These are phyloP conservation scores for Cydia strobilella DNA, from an alignment of 1,140 invertebrate genomes.

Conservation along the genomic window DNA sequence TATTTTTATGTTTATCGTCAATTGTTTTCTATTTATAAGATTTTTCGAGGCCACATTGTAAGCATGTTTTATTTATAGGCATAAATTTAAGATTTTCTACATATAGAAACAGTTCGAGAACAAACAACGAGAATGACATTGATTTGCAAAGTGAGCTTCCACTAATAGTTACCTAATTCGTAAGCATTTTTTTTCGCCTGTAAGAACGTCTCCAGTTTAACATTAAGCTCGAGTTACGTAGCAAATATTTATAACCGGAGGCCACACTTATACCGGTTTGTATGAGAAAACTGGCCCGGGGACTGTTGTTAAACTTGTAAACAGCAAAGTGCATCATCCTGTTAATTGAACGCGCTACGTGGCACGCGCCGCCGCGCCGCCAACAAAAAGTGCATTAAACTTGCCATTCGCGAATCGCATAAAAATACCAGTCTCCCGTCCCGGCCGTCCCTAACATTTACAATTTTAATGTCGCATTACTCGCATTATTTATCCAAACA, in stretches of 20 bases:
- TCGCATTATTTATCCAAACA: not conserved
- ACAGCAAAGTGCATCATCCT: not conserved
- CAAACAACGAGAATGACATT: constrained; percentile 3
- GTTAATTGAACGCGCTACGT: constrained; percentile 29
- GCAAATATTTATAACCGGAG: not conserved
- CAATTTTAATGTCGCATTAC: not conserved
- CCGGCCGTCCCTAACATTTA: constrained; percentile 11
- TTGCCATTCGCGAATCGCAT: constrained; percentile 52
- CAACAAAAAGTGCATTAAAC: constrained; percentile 58
- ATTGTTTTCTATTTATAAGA: not conserved
- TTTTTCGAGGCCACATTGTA: constrained; percentile 8
- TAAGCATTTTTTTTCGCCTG: not conserved
- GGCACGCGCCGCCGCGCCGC: constrained; percentile 54
- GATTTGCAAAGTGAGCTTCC: not conserved
- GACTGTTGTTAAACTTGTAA: not conserved
- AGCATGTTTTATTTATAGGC: constrained; percentile 34
- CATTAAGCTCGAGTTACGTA: not conserved
- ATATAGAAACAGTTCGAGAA: not conserved
- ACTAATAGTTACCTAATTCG: not conserved
- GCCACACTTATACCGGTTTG: constrained; percentile 1
- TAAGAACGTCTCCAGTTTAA: not conserved
- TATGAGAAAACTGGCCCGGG: not conserved
- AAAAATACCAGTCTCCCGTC: constrained; percentile 8
- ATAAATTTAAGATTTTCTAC: constrained; percentile 22
- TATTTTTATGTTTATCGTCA: not conserved